Conservation (phyloP, 2,113 vertebrate genomes). For the Bubo blakistoni region DNA sequence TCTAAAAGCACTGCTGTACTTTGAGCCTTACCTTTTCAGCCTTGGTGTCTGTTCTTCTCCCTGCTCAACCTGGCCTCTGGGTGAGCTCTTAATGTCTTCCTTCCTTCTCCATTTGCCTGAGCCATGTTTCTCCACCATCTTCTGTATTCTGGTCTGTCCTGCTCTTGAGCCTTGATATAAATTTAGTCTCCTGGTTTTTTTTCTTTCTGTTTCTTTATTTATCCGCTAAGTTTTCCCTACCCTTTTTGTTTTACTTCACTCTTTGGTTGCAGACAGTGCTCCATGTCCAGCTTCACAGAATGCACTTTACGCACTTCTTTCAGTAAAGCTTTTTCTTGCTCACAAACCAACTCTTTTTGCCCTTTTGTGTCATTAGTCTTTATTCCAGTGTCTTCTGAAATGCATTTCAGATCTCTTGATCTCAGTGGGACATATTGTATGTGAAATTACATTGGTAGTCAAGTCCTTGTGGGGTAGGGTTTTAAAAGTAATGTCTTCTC, state of each 20-base stretch:
- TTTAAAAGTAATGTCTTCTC: neutral
- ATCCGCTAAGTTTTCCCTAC: neutral
- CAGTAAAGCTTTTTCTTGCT: neutral
- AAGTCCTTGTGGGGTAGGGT: neutral
- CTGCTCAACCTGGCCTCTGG: neutral
- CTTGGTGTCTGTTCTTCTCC: neutral
- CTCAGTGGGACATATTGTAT: neutral
- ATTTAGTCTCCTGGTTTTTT: neutral
- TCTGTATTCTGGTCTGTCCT: neutral
- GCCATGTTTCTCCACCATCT: neutral
- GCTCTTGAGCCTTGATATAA: neutral
- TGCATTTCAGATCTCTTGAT: neutral
- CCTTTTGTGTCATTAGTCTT: neutral
- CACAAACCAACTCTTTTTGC: neutral
- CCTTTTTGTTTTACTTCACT: neutral
- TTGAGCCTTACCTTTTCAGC: neutral
- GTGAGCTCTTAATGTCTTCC: neutral
- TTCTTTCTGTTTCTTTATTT: neutral
- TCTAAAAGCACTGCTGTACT: neutral
- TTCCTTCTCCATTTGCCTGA: neutral
- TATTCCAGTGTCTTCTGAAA: neutral
- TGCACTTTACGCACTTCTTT: neutral
- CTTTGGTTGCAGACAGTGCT: neutral
- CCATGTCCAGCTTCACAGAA: rapidly evolving
- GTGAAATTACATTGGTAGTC: neutral